Percentiles rank a stretch among this genome's conserved stretches.
These are phyloP conservation scores for Crenuchus spilurus DNA, from an alignment of 2,797 vertebrate species.

Conservation along the genomic window DNA sequence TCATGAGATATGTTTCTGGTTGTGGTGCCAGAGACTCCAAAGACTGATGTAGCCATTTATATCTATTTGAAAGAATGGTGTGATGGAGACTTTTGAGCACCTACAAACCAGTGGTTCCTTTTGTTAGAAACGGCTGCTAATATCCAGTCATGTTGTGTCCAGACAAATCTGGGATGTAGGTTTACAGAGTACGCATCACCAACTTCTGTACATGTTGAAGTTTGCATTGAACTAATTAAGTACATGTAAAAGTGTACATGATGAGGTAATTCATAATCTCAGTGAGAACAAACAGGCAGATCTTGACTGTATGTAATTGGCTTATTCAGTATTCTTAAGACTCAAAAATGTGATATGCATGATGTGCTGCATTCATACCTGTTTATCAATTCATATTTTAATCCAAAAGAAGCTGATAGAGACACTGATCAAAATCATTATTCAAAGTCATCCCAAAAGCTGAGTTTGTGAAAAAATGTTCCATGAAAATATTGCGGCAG, in stretches of 20 bases:
- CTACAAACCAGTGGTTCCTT: neutral
- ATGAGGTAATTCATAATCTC: neutral
- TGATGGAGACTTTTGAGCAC: neutral
- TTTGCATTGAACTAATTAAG: neutral
- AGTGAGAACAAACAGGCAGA: neutral
- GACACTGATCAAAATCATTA: neutral
- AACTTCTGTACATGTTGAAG: neutral
- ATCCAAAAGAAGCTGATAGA: neutral
- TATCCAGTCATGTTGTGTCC: neutral
- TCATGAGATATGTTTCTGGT: slow-evolving; percentile 5
- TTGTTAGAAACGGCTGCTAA: slow-evolving; percentile 18
- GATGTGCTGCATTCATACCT: neutral
- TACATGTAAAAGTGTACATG: neutral
- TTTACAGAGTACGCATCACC: slow-evolving; percentile 4
- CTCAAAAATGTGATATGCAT: slow-evolving; percentile 11
- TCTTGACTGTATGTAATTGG: neutral
- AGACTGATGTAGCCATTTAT: slow-evolving; percentile 5
- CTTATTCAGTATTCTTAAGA: neutral
- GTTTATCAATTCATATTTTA: neutral
- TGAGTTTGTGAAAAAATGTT: neutral
- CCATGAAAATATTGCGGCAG: neutral
- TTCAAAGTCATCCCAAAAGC: neutral
- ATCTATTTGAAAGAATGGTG: neutral
- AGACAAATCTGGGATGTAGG: slow-evolving; percentile 1
- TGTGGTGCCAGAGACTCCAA: slow-evolving; percentile 15